These are phyloP conservation scores for Cinclus mexicanus DNA, from an alignment of 2,113 vertebrate genomes.

Conservation along the genomic window DNA sequence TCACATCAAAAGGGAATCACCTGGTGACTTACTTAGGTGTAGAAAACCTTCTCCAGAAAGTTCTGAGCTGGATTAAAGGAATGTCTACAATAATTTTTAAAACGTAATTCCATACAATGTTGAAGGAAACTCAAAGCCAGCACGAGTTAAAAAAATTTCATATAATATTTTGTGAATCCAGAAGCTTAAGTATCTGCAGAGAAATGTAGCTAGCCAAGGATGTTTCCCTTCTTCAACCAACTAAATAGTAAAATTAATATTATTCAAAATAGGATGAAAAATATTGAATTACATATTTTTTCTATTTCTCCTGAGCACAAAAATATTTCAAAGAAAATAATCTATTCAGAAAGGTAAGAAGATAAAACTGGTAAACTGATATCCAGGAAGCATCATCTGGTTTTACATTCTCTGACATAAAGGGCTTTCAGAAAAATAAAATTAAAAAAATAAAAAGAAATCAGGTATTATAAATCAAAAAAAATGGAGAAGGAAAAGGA, in stretches of 20 bases:
- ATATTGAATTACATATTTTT: neutral
- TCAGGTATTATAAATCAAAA: neutral
- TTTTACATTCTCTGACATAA: neutral
- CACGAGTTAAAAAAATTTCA: neutral
- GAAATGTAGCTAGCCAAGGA: neutral
- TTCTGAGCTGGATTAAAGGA: neutral
- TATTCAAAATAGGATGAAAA: neutral
- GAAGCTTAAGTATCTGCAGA: neutral
- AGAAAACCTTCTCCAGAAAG: neutral
- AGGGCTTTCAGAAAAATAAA: neutral
- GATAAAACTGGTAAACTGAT: neutral
- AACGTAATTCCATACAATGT: neutral
- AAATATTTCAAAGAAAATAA: neutral
- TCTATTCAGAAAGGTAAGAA: neutral
- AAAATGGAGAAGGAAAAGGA: neutral
- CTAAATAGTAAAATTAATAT: neutral
- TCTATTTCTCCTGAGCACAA: neutral
- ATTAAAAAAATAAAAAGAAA: neutral
- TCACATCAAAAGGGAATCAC: neutral
- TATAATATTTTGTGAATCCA: neutral
- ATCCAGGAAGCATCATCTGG: fast-evolving
- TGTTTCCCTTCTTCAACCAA: neutral
- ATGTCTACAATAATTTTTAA: neutral
- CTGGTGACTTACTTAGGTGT: neutral
- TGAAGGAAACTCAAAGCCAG: neutral